Base-by-base conservation (phyloP, 2,888 invertebrate genomes). In the Hypolimnas misippus region DNA sequence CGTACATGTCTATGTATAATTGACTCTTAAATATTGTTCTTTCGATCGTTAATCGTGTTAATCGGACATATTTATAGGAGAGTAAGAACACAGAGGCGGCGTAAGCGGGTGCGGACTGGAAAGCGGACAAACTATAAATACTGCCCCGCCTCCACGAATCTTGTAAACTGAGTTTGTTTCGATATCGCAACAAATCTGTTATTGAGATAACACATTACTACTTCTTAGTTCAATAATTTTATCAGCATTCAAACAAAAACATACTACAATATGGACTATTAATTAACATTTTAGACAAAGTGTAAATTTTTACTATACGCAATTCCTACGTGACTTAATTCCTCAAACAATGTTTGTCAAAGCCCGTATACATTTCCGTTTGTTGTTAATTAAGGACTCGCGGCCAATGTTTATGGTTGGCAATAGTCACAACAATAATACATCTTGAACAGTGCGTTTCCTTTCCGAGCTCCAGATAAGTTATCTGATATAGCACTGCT, bases 11-110 rank as follows among this genome's bases (percentile, higher is more conserved):
- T 87, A 83, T 82, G 79, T 80, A 81, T 86, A 86, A 89, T 90
- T 86, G 82, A 83, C 86, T 87, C 81, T 82, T 89, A 89, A 89
- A 89, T 86, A 86, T 85, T 77, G 78, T 87, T 83, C 83, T 86
- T 89, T 86, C 56, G 79, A 78, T 79, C 83, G 79, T 86, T 83
- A 83, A 86, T 87, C 85, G 82, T 77, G 79, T 86, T 80, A 81
- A 84, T 81, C 82, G 75, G 85, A 86, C 83, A 78, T 88, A 81
- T 88, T 88, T 89, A 87, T 87, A 83, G 75, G 77, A 77, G 78
- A 75, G 73, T 77, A 77, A 74, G 61, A 68, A 72, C 51, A 62
- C 53, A 53, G 52, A 56, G 55, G 19, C 35, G 55, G 65, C 52
- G 62, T 62, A 57, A 62, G 65, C 65, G 65, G 55, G 62, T 58